Evolutionary conservation across 2,113 vertebrate species (phyloP).

Genomic region (Vidua chalybeata): DNA sequence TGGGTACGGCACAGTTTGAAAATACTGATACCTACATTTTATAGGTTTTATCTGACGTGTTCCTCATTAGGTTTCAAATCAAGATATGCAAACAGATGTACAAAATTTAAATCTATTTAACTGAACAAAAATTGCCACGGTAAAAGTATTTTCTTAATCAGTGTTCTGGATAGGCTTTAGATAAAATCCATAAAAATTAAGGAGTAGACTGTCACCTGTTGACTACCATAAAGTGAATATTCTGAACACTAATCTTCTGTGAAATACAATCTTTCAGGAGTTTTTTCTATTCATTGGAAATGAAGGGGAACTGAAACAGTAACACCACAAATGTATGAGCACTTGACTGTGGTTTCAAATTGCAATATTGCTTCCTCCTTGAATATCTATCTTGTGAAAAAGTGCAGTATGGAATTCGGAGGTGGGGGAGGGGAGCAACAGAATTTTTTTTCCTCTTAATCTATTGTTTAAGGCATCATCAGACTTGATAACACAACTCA

Average conservation of each 20-base stretch:
- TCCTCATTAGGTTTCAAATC: not conserved
- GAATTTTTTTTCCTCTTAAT: not conserved
- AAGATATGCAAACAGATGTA: not conserved
- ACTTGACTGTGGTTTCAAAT: not conserved
- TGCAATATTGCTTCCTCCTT: not conserved
- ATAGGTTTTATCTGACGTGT: not conserved
- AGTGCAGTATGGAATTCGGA: accelerated
- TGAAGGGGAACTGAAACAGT: not conserved
- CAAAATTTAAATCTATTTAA: not conserved
- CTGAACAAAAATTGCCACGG: not conserved
- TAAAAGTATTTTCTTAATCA: not conserved
- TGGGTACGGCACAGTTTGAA: not conserved
- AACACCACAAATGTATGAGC: not conserved
- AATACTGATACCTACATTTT: not conserved
- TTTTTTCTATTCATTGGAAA: not conserved
- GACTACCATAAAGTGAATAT: not conserved
- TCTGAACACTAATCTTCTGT: not conserved
- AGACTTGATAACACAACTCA: not conserved
- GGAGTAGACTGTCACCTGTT: not conserved
- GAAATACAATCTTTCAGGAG: not conserved
- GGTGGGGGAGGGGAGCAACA: accelerated
- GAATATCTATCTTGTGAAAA: not conserved
- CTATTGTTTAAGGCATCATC: not conserved
- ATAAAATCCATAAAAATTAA: not conserved
- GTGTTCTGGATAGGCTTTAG: not conserved